Evolutionary conservation across 2,797 vertebrate species (phyloP), one percentile per base, ranked within the genome.

Genomic region (Rhinoraja longicauda): DNA sequence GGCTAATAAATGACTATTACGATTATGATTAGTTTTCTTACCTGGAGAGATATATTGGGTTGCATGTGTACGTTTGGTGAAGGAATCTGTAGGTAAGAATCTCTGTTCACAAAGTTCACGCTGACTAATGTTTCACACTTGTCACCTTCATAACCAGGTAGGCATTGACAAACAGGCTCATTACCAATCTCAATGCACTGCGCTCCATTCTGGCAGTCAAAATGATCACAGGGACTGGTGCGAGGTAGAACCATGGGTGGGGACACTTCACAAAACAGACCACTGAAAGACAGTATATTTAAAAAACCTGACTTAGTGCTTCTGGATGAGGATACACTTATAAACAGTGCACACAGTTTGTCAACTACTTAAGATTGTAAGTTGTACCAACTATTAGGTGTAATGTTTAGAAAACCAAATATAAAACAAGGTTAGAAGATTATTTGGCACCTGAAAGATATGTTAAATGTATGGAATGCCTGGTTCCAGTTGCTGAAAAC

Each of bases 171-270:
- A 93, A 96, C 96, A 0, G 98, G 98, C 93, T 99, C 98, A 0
- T 95, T 95, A 93, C 95, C 97, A 95, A 96, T 96, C 94, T 97
- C 94, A 62, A 99, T 98, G 91, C 99, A 99, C 94, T 99, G 97
- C 0, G 98, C 98, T 93, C 97, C 97, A 1, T 99, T 99, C 93
- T 98, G 97, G 94, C 99, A 99, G 93, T 99, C 98, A 2, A 97
- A 97, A 95, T 99, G 97, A 95, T 99, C 98, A 93, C 99, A 99
- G 5, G 97, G 98, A 93, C 99, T 99, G 94, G 98, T 99, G 75
- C 98, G 97, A 17, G 99, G 99, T 29, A 99, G 96, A 93, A 99
- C 98, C 98, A 99, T 99, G 2, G 98, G 99, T 0, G 98, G 98
- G 53, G 98, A 95, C 94, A 98, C 97, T 95, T 99, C 98, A 91